A percentile compares a stretch with the other conserved stretches of the same genome.
Conservation (phyloP, 2,113 vertebrate species). For the Lipotes vexillifer region DNA sequence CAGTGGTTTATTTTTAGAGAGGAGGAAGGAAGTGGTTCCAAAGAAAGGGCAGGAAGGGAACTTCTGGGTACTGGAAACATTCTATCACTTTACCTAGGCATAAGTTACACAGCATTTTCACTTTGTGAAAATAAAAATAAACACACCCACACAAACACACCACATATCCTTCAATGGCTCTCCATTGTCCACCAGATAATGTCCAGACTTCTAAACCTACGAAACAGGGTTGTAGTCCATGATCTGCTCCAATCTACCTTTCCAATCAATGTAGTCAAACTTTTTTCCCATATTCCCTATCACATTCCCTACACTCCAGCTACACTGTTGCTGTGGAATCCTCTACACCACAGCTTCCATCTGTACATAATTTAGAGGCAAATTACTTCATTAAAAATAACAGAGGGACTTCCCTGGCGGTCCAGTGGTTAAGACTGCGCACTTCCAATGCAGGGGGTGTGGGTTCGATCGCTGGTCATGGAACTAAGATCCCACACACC, state of each 20-base stretch:
- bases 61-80: background rate
- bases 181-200: background rate
- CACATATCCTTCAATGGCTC: background rate
- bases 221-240: background rate
- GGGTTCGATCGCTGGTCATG: fast-evolving
- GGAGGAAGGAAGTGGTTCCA: background rate
- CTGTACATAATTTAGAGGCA: background rate
- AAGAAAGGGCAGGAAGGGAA: background rate
- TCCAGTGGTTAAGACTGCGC: background rate
- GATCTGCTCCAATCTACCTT: background rate
- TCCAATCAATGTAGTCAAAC: background rate
- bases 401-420: background rate
- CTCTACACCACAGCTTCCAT: background rate
- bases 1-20: background rate
- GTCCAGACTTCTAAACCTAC: background rate
- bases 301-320: background rate
- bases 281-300: background rate
- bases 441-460: background rate
- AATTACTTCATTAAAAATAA: background rate
- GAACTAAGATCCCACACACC: background rate
- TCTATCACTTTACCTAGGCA: background rate
- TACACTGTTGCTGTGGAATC: background rate
- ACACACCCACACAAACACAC: background rate
- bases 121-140: constrained; percentile 10
- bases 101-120: background rate